Conservation (phyloP, 2,797 vertebrate genomes). For the Rhinella marina region DNA sequence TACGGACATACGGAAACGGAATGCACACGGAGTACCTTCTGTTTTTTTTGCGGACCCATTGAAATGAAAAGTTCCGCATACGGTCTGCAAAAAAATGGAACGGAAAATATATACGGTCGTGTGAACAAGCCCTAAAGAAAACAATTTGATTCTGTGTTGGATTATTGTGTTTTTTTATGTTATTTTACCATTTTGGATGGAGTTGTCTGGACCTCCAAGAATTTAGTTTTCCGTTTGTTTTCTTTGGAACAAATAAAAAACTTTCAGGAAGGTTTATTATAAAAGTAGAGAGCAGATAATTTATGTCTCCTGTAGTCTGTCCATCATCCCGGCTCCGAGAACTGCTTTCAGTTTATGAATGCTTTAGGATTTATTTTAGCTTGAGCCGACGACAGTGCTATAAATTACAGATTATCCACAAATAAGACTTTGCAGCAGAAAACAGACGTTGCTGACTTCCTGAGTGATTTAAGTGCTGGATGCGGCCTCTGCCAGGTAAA, state of each 20-base stretch:
- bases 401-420: constrained; percentile 40
- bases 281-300: constrained; percentile 22
- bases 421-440: constrained; percentile 5
- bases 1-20: no score
- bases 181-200: no score
- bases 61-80: no score
- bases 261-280: neutral
- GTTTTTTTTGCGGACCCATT: no score
- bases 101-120: no score
- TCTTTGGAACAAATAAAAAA: constrained; percentile 9
- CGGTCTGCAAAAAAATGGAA: no score
- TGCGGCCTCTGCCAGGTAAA: neutral
- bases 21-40: no score
- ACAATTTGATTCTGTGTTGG: no score
- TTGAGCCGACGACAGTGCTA: constrained; percentile 14
- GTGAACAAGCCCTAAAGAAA: no score
- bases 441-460: constrained; percentile 13
- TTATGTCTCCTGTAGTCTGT: constrained; percentile 34
- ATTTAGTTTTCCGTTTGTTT: neutral
- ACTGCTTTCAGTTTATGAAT: constrained; percentile 4
- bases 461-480: constrained; percentile 22
- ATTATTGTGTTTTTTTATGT: no score
- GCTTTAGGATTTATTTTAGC: constrained; percentile 23
- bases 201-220: neutral
- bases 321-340: constrained; percentile 9